phyloP scores from a whole-genome alignment of 2,113 vertebrate genomes.

The Dasyurus viverrinus region DNA sequence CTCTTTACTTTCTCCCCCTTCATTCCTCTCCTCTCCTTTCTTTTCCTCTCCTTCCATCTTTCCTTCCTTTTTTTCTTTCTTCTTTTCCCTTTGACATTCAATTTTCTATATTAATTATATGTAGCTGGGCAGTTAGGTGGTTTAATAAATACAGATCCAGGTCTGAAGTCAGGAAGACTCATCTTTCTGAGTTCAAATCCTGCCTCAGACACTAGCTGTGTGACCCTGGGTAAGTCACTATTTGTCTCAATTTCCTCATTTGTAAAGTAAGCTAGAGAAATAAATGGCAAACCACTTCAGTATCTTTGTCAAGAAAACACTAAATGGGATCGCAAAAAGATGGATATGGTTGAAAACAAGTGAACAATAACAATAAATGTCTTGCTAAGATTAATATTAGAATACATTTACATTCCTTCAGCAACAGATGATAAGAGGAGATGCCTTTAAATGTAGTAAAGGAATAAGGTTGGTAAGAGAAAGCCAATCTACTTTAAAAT shows the following conservation, averaged over 20 bases:
- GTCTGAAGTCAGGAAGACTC: background rate
- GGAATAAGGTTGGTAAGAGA: background rate
- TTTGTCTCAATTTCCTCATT: background rate
- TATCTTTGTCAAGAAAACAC: background rate
- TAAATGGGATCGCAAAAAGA: background rate
- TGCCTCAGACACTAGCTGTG: background rate
- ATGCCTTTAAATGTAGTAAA: background rate
- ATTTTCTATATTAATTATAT: constrained; percentile 7
- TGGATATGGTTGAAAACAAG: background rate
- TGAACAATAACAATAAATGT: background rate
- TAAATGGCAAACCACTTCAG: background rate
- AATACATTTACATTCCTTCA: constrained; percentile 34
- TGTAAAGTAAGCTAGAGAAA: no score
- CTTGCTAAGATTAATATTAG: constrained; percentile 35
- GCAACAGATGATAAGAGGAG: background rate
- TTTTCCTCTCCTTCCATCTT: no score
- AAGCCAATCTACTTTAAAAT: background rate
- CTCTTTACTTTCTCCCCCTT: no score
- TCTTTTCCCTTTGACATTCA: background rate
- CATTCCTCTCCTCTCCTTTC: background rate
- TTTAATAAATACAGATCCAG: background rate
- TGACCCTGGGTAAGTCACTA: background rate
- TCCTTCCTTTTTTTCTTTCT: background rate
- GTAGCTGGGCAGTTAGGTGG: constrained; percentile 8
- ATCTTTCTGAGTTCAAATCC: background rate